Percentiles rank a stretch among this genome's conserved stretches.
phyloP scores from a whole-genome alignment of 2,888 invertebrate genomes.

The Pegoplata infirma region DNA sequence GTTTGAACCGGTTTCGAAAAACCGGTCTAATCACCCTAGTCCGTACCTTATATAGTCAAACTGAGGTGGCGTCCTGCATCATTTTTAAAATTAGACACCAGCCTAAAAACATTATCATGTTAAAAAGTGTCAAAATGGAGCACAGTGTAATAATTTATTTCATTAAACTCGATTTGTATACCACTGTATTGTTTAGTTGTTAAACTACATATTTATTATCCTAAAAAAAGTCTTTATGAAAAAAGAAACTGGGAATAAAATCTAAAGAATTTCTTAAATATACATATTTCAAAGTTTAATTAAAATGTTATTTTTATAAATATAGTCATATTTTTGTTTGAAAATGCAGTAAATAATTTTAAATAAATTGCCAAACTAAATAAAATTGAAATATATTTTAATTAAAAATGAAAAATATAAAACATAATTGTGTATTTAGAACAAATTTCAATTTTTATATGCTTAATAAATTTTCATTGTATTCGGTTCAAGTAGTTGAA shows the following conservation, averaged over 20 bases:
- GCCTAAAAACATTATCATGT: too few relatives aligned
- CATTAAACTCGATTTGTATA: background rate
- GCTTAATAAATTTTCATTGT: conserved; percentile 45
- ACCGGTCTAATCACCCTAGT: too few relatives aligned
- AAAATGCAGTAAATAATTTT: conserved; percentile 8
- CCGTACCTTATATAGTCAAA: too few relatives aligned
- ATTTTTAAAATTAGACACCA: too few relatives aligned
- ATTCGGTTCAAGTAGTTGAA: conserved; percentile 31
- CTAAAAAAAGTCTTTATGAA: background rate
- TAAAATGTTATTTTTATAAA: conserved; percentile 4
- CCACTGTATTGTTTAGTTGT: background rate
- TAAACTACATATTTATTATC: background rate
- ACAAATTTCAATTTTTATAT: conserved; percentile 32
- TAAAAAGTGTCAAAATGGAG: too few relatives aligned
- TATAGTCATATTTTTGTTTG: background rate
- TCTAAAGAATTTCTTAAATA: background rate
- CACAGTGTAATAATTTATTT: too few relatives aligned
- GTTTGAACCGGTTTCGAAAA: too few relatives aligned
- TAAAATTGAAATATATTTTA: conserved; percentile 1
- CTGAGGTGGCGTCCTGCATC: too few relatives aligned
- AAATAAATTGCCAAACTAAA: conserved; percentile 5
- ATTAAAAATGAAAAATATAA: background rate
- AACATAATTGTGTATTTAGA: background rate
- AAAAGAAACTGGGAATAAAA: background rate
- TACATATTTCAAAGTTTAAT: conserved; percentile 23